Evolutionary conservation across 2,797 vertebrate species (phyloP), one percentile per base, ranked within the genome.

Genomic region (Gorsachius magnificus): DNA sequence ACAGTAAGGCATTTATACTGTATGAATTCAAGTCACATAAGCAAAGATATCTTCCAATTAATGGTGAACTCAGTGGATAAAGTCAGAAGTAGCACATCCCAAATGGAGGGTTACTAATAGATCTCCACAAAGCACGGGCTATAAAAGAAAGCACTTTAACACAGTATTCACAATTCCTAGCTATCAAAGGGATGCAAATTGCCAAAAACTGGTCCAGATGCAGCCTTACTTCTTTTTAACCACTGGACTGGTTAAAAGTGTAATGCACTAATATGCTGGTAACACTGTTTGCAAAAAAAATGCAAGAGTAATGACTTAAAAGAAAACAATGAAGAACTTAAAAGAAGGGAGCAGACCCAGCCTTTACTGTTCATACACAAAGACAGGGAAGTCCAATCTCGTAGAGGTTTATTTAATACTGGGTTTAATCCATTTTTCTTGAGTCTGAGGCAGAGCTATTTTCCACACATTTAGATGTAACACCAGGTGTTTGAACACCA

Each of bases 1-100:
- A 96, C 71, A 89, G 80, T 13, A 89, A 93, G 56, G 56, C 82
- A 84, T 89, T 95, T 95, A 96, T 90, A 87, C 85, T 64, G 72
- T 83, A 86, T 53, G 83, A 97, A 96, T 95, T 97, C 94, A 92
- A 97, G 87, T 89, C 95, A 91, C 63, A 57, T 66, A 82, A 94
- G 68, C 63, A 95, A 96, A 75, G 31, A 60, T 54, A 57, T 41
- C 17, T n/a, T 74, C 41, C 71, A 60, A 48, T 65, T 53, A 76
- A 87, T 4, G 6, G 45, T 19, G n/a, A 71, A 43, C 38, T 41
- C 4, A 3, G 35, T 56, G 61, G 65, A 53, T 68, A 25, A 80
- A 96, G 46, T 87, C 66, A 91, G 45, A 54, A 83, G 48, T 28
- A 50, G 54, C n/a, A 91, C 60, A 89, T 60, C 64, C 66, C 90